Evolutionary conservation across 2,113 vertebrate species (phyloP), one percentile per base, ranked within the genome.

Genomic region (Gymnorhina tibicen): DNA sequence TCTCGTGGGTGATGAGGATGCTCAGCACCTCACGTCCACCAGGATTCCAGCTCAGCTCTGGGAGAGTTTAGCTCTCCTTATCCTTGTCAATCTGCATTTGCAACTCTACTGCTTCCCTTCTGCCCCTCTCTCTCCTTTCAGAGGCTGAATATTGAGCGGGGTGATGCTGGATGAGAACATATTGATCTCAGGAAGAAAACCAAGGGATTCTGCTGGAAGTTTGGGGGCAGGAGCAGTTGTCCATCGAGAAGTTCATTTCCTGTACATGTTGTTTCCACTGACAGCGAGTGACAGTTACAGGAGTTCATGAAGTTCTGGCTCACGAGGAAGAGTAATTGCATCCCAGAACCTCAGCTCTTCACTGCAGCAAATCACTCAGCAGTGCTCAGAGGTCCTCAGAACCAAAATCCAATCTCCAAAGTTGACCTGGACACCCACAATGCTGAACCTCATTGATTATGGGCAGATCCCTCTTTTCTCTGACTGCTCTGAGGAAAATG

Each of bases 381-480:
- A n/a, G 47, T 7, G 7, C 89, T 69, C 3, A 42, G 50, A 80
- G 35, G 11, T 37, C 53, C 74, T 72, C 80, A 73, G 42, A 78
- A 85, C n/a, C 33, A 53, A 89, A 94, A 78, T 19, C 23, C 64
- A 46, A 17, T 73, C 79, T 84, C 44, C 56, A 56, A 49, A 82
- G 60, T 13, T 44, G 59, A 78, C 13, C 11, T n/a, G 53, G 39
- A 67, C 37, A 60, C 60, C 73, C 79, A 9, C 46, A 53, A 2
- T 14, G 13, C 55, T 10, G n/a, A 67, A 63, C 32, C 60, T 62
- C 56, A 85, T 3, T 0, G 0, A 22, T 33, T 3, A n/a, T n/a
- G 58, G 53, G 66, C 44, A 72, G 49, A 37, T 44, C 12, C 26
- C 72, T 47, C 59, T n/a, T 50, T 80, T 47, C 60, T 87, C 60